phyloP scores from a whole-genome alignment of 2,888 invertebrate genomes.

The Orchesella flavescens region DNA sequence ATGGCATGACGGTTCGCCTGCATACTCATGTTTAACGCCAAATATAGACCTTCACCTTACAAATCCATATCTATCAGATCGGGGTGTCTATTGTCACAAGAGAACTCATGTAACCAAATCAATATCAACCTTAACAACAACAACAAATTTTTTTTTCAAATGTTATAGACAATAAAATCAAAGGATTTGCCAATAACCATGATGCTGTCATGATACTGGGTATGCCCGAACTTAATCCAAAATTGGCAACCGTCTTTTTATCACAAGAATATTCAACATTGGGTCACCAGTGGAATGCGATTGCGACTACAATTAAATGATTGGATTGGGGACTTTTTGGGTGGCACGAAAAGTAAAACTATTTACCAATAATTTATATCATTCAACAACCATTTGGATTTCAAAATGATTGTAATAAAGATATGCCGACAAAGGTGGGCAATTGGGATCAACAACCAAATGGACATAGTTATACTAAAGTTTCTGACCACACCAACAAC shows the following conservation, averaged over 20 bases:
- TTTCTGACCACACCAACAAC: slow-evolving; percentile 13
- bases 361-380: slow-evolving; percentile 31
- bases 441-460: slow-evolving; percentile 37
- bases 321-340: not conserved
- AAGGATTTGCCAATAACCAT: too few species aligned
- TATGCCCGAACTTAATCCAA: not conserved
- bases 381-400: not conserved
- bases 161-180: too few species aligned
- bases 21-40: not conserved
- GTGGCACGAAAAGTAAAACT: slow-evolving; percentile 25
- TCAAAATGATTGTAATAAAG: slow-evolving; percentile 20
- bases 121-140: too few species aligned
- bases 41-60: not conserved
- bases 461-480: slow-evolving; percentile 3
- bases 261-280: not conserved
- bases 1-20: too few species aligned
- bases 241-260: not conserved
- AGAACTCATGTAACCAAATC: not conserved
- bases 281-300: slow-evolving; percentile 7
- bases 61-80: not conserved
- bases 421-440: slow-evolving; percentile 25
- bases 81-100: not conserved
- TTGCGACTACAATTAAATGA: not conserved
- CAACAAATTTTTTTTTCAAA: too few species aligned
- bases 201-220: too few species aligned